Conservation (phyloP, 2,113 vertebrate species). For the Ptilonorhynchus violaceus region DNA sequence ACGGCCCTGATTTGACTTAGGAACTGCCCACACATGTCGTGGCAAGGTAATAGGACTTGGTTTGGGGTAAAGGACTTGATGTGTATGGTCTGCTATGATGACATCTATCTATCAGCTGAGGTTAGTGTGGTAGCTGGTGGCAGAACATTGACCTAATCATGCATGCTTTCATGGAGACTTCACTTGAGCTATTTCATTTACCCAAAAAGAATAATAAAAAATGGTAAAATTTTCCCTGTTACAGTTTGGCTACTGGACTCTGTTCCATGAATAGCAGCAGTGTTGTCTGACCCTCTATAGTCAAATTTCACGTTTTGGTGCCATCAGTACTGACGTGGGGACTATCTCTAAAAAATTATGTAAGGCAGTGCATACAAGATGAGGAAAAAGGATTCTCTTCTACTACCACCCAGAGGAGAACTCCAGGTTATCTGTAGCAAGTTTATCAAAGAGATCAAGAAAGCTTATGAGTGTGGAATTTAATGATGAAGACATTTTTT, state of each 20-base stretch:
- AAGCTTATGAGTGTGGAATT: neutral
- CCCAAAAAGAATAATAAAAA: neutral
- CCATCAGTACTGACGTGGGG: rapidly evolving
- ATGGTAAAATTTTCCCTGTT: neutral
- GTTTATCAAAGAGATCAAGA: neutral
- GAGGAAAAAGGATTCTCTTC: neutral
- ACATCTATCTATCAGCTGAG: neutral
- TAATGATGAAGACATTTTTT: neutral
- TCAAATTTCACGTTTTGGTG: neutral
- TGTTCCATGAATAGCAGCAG: neutral
- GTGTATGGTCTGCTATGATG: neutral
- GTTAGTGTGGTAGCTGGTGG: neutral
- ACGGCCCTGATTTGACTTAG: neutral
- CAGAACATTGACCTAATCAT: neutral
- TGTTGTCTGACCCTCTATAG: neutral
- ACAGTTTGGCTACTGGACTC: neutral
- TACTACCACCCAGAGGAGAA: neutral
- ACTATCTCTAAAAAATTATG: neutral
- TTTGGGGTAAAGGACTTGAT: neutral
- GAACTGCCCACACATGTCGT: neutral
- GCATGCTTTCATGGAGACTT: neutral
- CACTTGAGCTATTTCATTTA: neutral
- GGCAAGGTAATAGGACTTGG: neutral
- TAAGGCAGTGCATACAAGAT: neutral
- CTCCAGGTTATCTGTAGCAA: neutral